Evolutionary conservation across 1,140 invertebrate genomes (phyloP), one percentile per base, ranked within the genome.

Genomic region (Halotydeus destructor): DNA sequence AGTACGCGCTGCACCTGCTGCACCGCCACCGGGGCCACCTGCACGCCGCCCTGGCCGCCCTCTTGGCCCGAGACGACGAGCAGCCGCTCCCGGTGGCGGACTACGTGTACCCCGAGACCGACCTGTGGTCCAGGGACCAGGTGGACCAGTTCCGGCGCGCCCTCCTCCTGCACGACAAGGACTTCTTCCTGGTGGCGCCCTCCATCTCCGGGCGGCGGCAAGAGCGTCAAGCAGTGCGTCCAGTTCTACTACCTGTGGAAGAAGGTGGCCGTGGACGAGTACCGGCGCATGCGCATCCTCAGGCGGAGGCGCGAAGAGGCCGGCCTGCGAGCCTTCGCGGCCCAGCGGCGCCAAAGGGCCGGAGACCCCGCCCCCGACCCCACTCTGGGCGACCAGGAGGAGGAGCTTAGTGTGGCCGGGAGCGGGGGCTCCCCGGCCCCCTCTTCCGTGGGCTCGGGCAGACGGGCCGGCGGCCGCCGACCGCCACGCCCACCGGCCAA

Each of bases 221-320:
- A 96, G 68, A 71, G 76, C 34, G 73, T 76, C 3, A 88, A 84
- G 55, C 82, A 96, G 55, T 96, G 89, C 65, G 69, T 96, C 51
- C 83, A 91, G 64, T 94, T 96, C 63, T 97, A 97, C 61, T 96
- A 97, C 59, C 71, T 93, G 51, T 98, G 91, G 91, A 98, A 97
- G 63, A 88, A 88, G 62, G 71, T 85, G 12, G 88, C 82, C 50
- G 74, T 78, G 40, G 79, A 88, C 56, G 83, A 80, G 50, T 78
- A 80, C 54, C 70, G 71, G 52, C 64, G 68, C 46, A 54, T 78
- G 24, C 63, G 74, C 34, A 52, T 62, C 16, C 52, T 68, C 14
- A 58, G 68, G 25, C 54, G 61, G 35, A 59, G 60, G 45, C 54
- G 61, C 38, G 58, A 62, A 47, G 55, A 60, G 34, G 59, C 61